Evolutionary conservation across 2,113 vertebrate species (phyloP).

Genomic region (Cervus canadensis): DNA sequence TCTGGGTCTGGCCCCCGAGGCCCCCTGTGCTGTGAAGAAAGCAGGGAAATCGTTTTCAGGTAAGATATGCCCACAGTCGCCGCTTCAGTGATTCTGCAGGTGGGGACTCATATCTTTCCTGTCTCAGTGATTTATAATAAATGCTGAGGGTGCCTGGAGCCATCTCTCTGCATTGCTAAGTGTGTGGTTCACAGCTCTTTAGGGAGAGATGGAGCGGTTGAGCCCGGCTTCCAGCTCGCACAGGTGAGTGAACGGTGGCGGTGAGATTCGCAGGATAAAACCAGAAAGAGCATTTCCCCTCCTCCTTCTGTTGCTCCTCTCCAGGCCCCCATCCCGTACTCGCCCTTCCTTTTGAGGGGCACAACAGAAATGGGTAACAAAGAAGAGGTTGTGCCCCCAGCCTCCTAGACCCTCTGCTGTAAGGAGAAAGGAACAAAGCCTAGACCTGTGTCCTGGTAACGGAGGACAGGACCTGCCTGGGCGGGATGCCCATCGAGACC

Average conservation of each 20-base stretch:
- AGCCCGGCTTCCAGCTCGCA: constrained; percentile 37
- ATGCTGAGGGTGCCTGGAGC: constrained; percentile 29
- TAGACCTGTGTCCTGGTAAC: neutral
- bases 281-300: neutral
- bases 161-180: constrained; percentile 64
- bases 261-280: neutral
- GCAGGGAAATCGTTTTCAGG: neutral
- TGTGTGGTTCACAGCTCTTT: constrained; percentile 68
- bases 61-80: neutral
- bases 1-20: neutral
- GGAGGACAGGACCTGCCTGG: neutral
- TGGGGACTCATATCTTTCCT: constrained; percentile 24
- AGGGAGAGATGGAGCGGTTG: constrained; percentile 39
- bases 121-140: constrained; percentile 48
- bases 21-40: neutral
- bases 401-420: neutral
- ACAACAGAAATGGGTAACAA: neutral
- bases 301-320: neutral
- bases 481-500: neutral
- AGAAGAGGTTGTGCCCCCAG: neutral
- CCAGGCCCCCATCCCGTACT: neutral
- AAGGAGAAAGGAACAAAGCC: neutral
- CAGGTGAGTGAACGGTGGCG: neutral
- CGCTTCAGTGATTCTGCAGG: constrained; percentile 37
- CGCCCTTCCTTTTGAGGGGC: neutral